These are phyloP conservation scores for Pseudomugil tenellus DNA, from an alignment of 2,797 vertebrate genomes.

Conservation along the genomic window DNA sequence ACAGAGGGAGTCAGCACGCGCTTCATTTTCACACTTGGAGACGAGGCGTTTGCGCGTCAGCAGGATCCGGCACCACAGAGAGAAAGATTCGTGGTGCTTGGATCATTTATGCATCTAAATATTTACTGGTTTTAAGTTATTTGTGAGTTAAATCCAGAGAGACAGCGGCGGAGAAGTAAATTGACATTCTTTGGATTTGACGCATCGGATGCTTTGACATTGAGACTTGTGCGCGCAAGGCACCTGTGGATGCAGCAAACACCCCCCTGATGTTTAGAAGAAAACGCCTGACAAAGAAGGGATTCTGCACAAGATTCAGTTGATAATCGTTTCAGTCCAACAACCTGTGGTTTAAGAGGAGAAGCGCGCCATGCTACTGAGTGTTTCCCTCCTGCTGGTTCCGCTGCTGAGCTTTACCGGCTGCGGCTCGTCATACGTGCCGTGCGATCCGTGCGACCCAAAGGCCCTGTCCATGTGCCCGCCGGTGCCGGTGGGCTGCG, in stretches of 20 bases:
- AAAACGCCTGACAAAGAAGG: conserved; percentile 20
- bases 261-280: conserved; percentile 52
- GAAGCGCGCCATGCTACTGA: conserved; percentile 75
- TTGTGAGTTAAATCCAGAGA: background rate
- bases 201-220: conserved; percentile 34
- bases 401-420: conserved; percentile 80
- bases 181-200: conserved; percentile 19
- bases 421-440: conserved; percentile 85
- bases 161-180: background rate
- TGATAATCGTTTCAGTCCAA: conserved; percentile 24
- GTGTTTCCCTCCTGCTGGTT: conserved; percentile 76
- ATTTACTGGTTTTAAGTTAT: background rate
- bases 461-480: conserved; percentile 91
- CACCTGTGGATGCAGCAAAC: conserved; percentile 73
- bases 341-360: background rate
- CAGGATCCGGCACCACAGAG: conserved; percentile 43
- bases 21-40: conserved; percentile 43
- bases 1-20: conserved; percentile 6
- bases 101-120: conserved; percentile 31
- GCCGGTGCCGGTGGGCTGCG: conserved; percentile 88
- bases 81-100: conserved; percentile 13
- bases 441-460: conserved; percentile 92
- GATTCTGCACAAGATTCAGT: conserved; percentile 23
- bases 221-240: conserved; percentile 38
- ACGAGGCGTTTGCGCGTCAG: conserved; percentile 56